Conservation (phyloP, 2,888 invertebrate genomes). For the Sisyra nigra region DNA sequence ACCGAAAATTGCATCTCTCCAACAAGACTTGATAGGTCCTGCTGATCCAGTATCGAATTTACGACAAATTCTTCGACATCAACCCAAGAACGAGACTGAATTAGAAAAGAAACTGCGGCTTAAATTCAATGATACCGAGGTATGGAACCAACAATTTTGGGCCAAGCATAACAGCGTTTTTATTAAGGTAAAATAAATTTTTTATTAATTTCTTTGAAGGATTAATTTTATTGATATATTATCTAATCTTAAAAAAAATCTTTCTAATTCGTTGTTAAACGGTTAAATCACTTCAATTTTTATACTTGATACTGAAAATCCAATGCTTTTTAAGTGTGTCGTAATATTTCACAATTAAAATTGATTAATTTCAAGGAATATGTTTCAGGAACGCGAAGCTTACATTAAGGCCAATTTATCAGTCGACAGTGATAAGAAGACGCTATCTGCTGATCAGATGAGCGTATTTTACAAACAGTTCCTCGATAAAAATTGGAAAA, state of each 20-base stretch:
- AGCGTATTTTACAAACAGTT: slow-evolving; percentile 78
- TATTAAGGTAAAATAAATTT: slow-evolving; percentile 36
- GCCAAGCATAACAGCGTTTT: slow-evolving; percentile 60
- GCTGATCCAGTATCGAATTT: slow-evolving; percentile 69
- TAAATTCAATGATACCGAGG: slow-evolving; percentile 49
- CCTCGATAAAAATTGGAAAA: slow-evolving; percentile 63
- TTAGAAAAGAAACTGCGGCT: slow-evolving; percentile 47
- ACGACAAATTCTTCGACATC: slow-evolving; percentile 49
- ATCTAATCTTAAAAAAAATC: not conserved
- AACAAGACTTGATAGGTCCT: slow-evolving; percentile 56
- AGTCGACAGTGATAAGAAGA: slow-evolving; percentile 29
- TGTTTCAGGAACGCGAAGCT: slow-evolving; percentile 37
- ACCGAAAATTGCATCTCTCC: too few species aligned
- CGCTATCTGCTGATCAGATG: slow-evolving; percentile 65
- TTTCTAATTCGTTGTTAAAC: too few species aligned
- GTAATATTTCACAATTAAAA: slow-evolving; percentile 8
- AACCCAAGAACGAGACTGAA: slow-evolving; percentile 44
- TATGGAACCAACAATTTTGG: slow-evolving; percentile 82
- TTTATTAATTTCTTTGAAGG: too few species aligned
- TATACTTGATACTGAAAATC: too few species aligned
- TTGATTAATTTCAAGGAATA: slow-evolving; percentile 11
- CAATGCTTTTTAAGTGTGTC: not conserved
- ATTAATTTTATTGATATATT: too few species aligned
- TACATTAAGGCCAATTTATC: slow-evolving; percentile 34
- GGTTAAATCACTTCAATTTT: too few species aligned